phyloP scores from a whole-genome alignment of 2,113 vertebrate species.

The Hippocampus zosterae region DNA sequence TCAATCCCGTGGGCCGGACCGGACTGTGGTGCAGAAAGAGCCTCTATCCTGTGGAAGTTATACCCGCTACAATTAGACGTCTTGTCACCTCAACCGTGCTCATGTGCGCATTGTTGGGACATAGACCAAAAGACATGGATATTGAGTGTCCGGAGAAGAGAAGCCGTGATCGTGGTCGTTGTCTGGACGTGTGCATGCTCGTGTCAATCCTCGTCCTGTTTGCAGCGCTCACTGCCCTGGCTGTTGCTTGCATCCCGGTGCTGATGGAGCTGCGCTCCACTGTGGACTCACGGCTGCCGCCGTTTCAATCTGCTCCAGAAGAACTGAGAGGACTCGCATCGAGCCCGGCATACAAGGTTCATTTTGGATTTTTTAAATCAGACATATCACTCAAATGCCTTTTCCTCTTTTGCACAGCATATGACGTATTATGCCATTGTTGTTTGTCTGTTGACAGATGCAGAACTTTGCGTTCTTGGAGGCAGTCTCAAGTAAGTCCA shows the following conservation, averaged over 20 bases:
- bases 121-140: conserved; percentile 34
- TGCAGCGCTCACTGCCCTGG: conserved; percentile 16
- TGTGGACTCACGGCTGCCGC: fast-evolving
- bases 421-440: conserved; percentile 10
- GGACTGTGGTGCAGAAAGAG: not conserved
- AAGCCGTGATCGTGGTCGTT: conserved; percentile 16
- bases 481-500: conserved; percentile 31
- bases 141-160: conserved; percentile 47
- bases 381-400: not conserved
- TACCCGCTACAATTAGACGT: conserved; percentile 6
- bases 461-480: conserved; percentile 47
- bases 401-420: not conserved
- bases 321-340: not conserved
- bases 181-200: conserved; percentile 55
- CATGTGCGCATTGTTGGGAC: conserved; percentile 11
- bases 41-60: conserved; percentile 8
- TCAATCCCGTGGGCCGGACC: not conserved
- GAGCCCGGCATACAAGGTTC: conserved; percentile 35
- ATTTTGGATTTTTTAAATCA: not conserved
- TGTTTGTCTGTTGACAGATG: conserved; percentile 42
- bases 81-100: not conserved
- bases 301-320: not conserved
- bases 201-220: conserved; percentile 51
- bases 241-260: conserved; percentile 17
- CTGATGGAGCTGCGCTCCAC: conserved; percentile 10